Percentiles rank a stretch among this genome's conserved stretches.
Conservation (phyloP, 2,113 vertebrate genomes). For the Mesoclemmys tuberculata region DNA sequence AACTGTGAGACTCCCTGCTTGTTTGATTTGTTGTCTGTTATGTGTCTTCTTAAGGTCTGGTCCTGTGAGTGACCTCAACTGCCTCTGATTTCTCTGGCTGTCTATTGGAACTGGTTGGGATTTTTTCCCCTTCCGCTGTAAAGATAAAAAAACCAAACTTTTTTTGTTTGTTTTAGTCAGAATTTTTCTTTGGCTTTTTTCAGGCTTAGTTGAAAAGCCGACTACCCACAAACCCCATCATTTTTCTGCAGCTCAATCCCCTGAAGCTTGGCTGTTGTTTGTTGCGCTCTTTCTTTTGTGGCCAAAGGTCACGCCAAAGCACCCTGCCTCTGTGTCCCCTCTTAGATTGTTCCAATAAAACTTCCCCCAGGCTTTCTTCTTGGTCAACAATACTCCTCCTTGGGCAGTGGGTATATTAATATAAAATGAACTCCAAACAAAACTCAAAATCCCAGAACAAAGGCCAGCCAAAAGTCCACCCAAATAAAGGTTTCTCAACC, state of each 20-base stretch:
- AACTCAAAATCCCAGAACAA: not conserved
- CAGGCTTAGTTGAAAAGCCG: not conserved
- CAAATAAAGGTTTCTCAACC: not conserved
- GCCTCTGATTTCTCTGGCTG: fast-evolving
- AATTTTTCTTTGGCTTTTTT: not conserved
- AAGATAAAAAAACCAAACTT: not conserved
- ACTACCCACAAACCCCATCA: not conserved
- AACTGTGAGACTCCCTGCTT: not conserved
- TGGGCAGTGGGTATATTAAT: not conserved
- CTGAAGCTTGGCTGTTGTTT: not conserved
- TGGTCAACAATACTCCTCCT: not conserved
- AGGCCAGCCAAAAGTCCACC: not conserved
- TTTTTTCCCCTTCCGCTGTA: not conserved
- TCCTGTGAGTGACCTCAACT: not conserved
- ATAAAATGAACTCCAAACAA: not conserved
- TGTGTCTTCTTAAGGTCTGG: conserved; percentile 16
- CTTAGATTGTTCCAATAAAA: not conserved
- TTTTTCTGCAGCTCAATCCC: conserved; percentile 14
- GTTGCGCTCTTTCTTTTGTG: no score
- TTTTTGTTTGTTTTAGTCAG: not conserved
- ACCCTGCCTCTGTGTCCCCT: not conserved
- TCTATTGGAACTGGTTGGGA: not conserved
- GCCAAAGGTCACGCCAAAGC: not conserved
- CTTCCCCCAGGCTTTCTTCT: not conserved
- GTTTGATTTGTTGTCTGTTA: conserved; percentile 57